Evolutionary conservation across 2,113 vertebrate species (phyloP).

Genomic region (Ochotona princeps): DNA sequence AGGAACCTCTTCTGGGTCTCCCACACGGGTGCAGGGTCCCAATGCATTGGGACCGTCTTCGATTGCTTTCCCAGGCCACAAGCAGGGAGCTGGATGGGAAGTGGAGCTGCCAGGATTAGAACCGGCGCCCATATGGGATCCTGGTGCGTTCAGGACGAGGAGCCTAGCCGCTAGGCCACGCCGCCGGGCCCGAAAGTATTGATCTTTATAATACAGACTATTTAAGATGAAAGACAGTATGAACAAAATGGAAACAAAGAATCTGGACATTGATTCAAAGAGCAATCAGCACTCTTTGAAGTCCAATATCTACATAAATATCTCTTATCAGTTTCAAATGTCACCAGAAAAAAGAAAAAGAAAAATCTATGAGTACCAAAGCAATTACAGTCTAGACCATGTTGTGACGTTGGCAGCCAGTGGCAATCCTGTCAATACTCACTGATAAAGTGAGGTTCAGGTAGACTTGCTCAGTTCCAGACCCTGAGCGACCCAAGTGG

Average conservation of each 20-base stretch:
- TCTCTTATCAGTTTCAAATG: neutral
- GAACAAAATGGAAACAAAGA: slow-evolving; percentile 57
- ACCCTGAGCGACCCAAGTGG: slow-evolving; percentile 86
- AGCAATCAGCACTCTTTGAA: neutral
- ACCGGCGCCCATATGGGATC: no score
- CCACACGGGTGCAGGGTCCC: no score
- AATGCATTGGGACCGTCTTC: no score
- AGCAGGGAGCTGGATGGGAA: no score
- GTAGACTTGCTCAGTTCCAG: slow-evolving; percentile 88
- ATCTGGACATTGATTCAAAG: neutral
- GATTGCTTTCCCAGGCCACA: no score
- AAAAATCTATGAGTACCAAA: neutral
- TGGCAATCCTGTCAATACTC: slow-evolving; percentile 77
- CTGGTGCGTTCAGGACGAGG: no score
- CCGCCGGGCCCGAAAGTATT: no score
- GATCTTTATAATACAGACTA: slow-evolving; percentile 58
- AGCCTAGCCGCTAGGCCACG: no score
- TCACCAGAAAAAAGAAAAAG: neutral
- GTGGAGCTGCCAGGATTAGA: no score
- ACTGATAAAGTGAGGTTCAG: slow-evolving; percentile 89
- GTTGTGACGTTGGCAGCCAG: neutral
- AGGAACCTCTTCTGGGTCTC: no score
- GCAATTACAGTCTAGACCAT: neutral
- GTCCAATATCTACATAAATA: slow-evolving; percentile 2
- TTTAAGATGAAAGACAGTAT: slow-evolving; percentile 49